Percentiles rank a stretch among this genome's conserved stretches.
phyloP scores from a whole-genome alignment of 2,113 vertebrate species.

The Pongo abelii region DNA sequence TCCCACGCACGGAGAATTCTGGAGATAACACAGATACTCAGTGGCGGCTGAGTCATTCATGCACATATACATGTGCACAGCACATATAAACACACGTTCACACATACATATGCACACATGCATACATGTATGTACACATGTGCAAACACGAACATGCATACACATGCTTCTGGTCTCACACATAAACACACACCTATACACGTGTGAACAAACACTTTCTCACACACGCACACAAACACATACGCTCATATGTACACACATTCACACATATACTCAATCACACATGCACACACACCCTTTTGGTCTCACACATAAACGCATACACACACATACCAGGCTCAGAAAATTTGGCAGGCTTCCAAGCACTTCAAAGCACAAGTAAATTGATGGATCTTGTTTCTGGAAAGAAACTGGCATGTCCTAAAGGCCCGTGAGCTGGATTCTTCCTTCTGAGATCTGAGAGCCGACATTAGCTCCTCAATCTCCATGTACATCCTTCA shows the following conservation, averaged over 20 bases:
- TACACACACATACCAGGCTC: neutral
- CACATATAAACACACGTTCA: neutral
- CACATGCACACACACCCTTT: neutral
- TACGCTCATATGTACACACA: neutral
- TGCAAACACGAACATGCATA: neutral
- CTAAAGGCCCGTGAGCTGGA: neutral
- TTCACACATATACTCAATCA: neutral
- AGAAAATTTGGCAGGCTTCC: neutral
- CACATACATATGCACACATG: accelerated
- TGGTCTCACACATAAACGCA: neutral
- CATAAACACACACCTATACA: neutral
- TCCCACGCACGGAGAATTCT: neutral
- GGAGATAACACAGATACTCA: neutral
- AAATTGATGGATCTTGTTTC: neutral
- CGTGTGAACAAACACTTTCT: neutral
- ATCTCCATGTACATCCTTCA: neutral
- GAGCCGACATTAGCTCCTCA: neutral
- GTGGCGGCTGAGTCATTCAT: accelerated
- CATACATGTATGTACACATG: neutral
- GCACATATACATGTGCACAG: no score
- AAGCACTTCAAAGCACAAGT: neutral
- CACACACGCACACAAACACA: neutral
- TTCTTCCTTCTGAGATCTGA: neutral
- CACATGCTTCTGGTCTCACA: neutral
- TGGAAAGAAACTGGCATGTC: neutral